Evolutionary conservation across 1,140 invertebrate species (phyloP).

Genomic region (Drosophila willistoni): DNA sequence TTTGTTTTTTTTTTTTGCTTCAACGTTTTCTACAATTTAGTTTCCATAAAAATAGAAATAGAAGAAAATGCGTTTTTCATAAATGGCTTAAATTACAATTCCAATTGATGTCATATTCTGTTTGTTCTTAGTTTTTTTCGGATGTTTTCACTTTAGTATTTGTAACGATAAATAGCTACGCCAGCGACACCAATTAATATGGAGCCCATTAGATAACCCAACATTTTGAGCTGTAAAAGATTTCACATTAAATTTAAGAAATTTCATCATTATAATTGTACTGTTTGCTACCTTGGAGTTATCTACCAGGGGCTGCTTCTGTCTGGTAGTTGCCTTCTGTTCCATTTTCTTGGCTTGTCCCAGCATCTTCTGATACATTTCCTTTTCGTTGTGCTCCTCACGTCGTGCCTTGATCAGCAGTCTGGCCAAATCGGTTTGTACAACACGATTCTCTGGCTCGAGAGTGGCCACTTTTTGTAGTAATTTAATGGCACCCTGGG

Average conservation of each 20-base stretch:
- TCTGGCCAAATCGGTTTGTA: conserved; percentile 85
- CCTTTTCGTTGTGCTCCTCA: conserved; percentile 85
- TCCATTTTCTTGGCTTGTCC: conserved; percentile 84
- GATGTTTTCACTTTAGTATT: conserved; percentile 74
- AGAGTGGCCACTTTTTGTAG: conserved; percentile 86
- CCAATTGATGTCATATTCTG: neutral
- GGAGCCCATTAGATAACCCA: conserved; percentile 85
- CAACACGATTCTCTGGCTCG: conserved; percentile 85
- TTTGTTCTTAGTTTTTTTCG: conserved; percentile 22
- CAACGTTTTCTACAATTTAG: conserved; percentile 68
- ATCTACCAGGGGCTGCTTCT: conserved; percentile 69
- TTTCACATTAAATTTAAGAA: too few species aligned
- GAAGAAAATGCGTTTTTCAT: conserved; percentile 61
- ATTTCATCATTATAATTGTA: neutral
- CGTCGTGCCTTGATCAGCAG: conserved; percentile 85
- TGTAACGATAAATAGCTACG: conserved; percentile 86
- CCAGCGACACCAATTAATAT: conserved; percentile 85
- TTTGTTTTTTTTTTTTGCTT: conserved; percentile 28
- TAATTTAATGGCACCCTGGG: conserved; percentile 85
- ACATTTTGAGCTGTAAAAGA: conserved; percentile 84
- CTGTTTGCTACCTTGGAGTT: conserved; percentile 67
- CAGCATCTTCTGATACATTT: conserved; percentile 88
- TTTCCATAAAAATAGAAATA: conserved; percentile 45
- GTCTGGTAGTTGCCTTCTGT: conserved; percentile 69
- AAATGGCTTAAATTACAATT: conserved; percentile 66